These are phyloP conservation scores for Drosophila atripex DNA, from an alignment of 2,888 invertebrate species.

Conservation along the genomic window DNA sequence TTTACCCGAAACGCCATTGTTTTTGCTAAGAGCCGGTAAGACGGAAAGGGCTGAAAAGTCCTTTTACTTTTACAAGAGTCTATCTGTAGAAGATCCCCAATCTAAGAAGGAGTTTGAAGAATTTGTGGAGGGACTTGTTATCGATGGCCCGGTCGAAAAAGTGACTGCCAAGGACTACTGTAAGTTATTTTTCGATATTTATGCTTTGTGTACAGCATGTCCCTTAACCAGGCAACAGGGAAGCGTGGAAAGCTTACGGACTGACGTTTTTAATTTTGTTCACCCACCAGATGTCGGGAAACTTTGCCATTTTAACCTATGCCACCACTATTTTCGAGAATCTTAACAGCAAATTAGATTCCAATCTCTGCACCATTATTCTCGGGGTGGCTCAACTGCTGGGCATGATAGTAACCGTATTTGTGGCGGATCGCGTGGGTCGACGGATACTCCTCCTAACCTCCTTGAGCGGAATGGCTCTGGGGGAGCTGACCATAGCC, in stretches of 20 bases:
- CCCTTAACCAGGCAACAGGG: slow-evolving; percentile 55
- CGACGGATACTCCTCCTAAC: slow-evolving; percentile 67
- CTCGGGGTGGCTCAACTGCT: slow-evolving; percentile 69
- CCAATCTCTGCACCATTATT: slow-evolving; percentile 69
- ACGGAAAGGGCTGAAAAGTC: neutral
- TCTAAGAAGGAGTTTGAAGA: slow-evolving; percentile 2
- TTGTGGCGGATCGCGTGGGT: slow-evolving; percentile 71
- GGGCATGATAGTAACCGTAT: slow-evolving; percentile 62
- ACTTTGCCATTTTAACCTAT: slow-evolving; percentile 76
- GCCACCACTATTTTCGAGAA: slow-evolving; percentile 72
- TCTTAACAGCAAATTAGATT: slow-evolving; percentile 62
- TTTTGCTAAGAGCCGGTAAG: neutral
- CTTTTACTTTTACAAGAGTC: neutral
- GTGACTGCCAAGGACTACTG: slow-evolving; percentile 63
- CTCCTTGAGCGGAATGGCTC: slow-evolving; percentile 65
- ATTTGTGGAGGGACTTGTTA: slow-evolving; percentile 56
- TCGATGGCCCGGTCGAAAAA: slow-evolving; percentile 36
- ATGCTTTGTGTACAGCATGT: neutral
- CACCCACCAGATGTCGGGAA: slow-evolving; percentile 71
- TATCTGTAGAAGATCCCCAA: neutral
- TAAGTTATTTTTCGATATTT: slow-evolving; percentile 47
- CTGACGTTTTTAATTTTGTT: slow-evolving; percentile 60
- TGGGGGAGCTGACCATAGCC: slow-evolving; percentile 66
- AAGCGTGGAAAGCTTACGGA: slow-evolving; percentile 59
- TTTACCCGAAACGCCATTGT: neutral